Base-by-base conservation (phyloP, 1,140 invertebrate species). In the Himalopsyche phryganea region DNA sequence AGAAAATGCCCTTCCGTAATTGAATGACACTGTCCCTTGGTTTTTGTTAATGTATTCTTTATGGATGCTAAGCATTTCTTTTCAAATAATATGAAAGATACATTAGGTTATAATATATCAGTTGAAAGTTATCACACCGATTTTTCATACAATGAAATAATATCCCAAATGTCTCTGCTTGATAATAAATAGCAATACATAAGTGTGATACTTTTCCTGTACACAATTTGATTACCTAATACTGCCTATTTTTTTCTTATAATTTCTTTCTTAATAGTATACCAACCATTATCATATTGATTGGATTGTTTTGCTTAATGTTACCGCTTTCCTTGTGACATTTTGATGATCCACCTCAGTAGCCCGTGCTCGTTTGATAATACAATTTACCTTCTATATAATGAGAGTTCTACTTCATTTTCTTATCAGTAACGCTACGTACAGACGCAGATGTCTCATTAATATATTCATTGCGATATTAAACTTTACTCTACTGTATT, bases 271-370 rank as follows among this genome's bases (percentile, higher is more conserved):
- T 63, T 53, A 55, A 55, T 56, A 61, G 53, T 61, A 50, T 44
- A 60, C 58, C 52, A 54, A 60, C 58, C 53, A 60, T 64, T 60
- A 49, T 60, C 58, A 60, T 57, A 74, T 76, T 77, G 73, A 79
- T 77, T 77, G 74, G 75, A 77, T 77, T 77, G 76, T 77, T 68
- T 64, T 75, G 77, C 77, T 79, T 79, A 75, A 75, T 79, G 76
- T 79, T 76, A 77, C 70, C 71, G 77, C 77, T 79, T 79, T 79
- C 73, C 76, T 79, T 79, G 76, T 79, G 77, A 78, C 74, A 75
- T 72, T 77, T 79, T 79, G 75, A 71, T 76, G 74, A 60, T 63
- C 52, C 50, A 65, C 59, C 59, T 69, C 61, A 77, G 77, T 79
- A 78, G 75, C 71, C 75, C 75, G 76, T 76, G 75, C 72, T 77